These are phyloP conservation scores for Amyelois transitella DNA, from an alignment of 1,140 invertebrate genomes.

Conservation along the genomic window DNA sequence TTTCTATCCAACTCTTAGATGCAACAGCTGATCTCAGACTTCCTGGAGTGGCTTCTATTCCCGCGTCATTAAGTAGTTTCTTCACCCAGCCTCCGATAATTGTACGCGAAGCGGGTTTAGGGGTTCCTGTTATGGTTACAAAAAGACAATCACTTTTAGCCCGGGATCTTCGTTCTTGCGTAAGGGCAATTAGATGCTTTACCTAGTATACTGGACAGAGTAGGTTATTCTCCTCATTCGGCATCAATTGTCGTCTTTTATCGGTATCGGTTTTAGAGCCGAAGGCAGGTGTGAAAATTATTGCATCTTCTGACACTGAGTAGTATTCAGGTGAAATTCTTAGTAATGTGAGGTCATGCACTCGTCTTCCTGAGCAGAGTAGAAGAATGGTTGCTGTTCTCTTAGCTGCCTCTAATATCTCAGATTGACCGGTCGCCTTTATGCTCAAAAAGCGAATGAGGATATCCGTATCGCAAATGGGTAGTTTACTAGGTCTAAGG, in stretches of 20 bases:
- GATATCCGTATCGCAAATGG: background rate
- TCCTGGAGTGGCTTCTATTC: slow-evolving; percentile 33
- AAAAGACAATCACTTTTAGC: background rate
- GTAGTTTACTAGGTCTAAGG: background rate
- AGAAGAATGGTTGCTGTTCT: slow-evolving; percentile 2
- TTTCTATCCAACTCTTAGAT: slow-evolving; percentile 29
- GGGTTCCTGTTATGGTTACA: background rate
- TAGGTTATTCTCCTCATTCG: background rate
- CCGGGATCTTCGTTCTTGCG: background rate
- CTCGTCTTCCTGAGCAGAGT: slow-evolving; percentile 1
- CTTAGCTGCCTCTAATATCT: background rate
- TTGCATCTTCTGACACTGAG: background rate
- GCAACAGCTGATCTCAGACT: slow-evolving; percentile 34
- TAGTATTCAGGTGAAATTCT: background rate
- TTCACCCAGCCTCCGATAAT: slow-evolving; percentile 45
- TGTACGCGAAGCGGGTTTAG: slow-evolving; percentile 25
- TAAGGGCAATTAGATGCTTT: background rate
- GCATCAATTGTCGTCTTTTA: background rate
- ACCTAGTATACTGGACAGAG: slow-evolving; percentile 1
- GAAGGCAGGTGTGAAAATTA: background rate
- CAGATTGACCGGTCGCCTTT: background rate
- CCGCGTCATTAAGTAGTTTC: slow-evolving; percentile 20
- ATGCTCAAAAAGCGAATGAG: background rate
- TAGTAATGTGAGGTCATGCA: slow-evolving; percentile 10
- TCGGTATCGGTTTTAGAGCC: slow-evolving; percentile 7